phyloP scores from a whole-genome alignment of 2,888 invertebrate genomes.

The Reticulitermes lucifugus region DNA sequence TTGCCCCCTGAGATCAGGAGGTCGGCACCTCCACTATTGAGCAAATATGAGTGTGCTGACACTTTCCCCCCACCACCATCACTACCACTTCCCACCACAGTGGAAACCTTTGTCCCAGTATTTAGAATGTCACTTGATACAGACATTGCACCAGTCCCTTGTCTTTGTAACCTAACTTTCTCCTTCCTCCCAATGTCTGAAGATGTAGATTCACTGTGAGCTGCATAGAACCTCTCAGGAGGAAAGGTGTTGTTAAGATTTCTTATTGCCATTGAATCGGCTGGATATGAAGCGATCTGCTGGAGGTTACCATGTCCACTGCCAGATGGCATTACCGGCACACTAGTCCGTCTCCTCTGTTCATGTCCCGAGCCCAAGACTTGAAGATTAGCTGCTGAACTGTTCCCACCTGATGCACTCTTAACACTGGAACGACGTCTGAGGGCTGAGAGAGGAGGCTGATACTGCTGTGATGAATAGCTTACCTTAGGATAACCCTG shows the following conservation, averaged over 20 bases:
- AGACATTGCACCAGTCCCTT: conserved; percentile 8
- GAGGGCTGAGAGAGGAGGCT: conserved; percentile 58
- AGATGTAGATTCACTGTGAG: background rate
- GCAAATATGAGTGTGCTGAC: conserved; percentile 51
- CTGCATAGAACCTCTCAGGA: background rate
- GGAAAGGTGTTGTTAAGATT: conserved; percentile 21
- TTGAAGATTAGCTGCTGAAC: conserved; percentile 4
- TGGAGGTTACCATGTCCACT: conserved; percentile 19
- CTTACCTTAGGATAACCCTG: background rate
- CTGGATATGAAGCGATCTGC: conserved; percentile 37
- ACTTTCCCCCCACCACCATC: background rate
- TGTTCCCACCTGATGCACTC: conserved; percentile 58
- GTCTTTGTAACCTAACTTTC: background rate
- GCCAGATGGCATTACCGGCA: conserved; percentile 55
- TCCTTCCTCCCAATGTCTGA: background rate
- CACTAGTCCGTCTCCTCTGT: conserved; percentile 58
- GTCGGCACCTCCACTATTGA: conserved; percentile 58
- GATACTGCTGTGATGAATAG: conserved; percentile 2
- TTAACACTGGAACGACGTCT: conserved; percentile 60
- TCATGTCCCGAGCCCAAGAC: background rate
- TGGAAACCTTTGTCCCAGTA: background rate
- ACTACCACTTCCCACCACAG: conserved; percentile 4
- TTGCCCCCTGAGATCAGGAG: conserved; percentile 57
- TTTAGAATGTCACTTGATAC: conserved; percentile 12
- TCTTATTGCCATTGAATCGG: conserved; percentile 22